Conservation (phyloP, 2,113 vertebrate species). For the Chlamydotis undulata region DNA sequence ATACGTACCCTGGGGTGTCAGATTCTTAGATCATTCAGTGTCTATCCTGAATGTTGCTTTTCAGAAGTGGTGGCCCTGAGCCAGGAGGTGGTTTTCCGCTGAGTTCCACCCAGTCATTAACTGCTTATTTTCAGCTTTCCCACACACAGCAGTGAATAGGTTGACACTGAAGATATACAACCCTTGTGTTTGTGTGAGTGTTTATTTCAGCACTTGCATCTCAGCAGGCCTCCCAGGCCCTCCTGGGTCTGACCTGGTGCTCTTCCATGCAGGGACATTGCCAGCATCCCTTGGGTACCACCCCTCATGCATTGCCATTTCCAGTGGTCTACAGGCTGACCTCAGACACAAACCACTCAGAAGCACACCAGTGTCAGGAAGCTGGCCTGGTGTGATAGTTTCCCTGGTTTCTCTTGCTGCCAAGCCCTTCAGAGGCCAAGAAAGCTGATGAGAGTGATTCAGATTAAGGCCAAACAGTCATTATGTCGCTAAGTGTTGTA, state of each 20-base stretch:
- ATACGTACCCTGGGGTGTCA: neutral
- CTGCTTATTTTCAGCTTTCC: neutral
- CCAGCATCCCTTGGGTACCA: neutral
- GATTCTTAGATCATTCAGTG: neutral
- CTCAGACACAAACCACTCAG: neutral
- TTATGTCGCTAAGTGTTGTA: neutral
- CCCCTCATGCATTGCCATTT: accelerated
- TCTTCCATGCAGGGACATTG: neutral
- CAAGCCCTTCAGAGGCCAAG: neutral
- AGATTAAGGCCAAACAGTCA: neutral
- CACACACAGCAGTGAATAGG: neutral
- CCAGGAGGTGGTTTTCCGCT: neutral
- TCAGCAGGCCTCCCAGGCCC: neutral
- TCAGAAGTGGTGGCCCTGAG: neutral
- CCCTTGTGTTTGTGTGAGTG: accelerated
- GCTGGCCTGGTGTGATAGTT: neutral
- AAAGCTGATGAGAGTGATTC: neutral
- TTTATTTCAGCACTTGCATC: neutral
- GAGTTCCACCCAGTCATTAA: neutral
- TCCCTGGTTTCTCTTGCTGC: neutral
- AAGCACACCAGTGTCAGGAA: neutral
- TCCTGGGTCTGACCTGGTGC: neutral
- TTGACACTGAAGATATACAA: neutral
- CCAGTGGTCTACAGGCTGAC: neutral
- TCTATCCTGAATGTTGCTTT: neutral